Conservation (phyloP, 2,113 vertebrate genomes). For the Scytalopus superciliaris region DNA sequence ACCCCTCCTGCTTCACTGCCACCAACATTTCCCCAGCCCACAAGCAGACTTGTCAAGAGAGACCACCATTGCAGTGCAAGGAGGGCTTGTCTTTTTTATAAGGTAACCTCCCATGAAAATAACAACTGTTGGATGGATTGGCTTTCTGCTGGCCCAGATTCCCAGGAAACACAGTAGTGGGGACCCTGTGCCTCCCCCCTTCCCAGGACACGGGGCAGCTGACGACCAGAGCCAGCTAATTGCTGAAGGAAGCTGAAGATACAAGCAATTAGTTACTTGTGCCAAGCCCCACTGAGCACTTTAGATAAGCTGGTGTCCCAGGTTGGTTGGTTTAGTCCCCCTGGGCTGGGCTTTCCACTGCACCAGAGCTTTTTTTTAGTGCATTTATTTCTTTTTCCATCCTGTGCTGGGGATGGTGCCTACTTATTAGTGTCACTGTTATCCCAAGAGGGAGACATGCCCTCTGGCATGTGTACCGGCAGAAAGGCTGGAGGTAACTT, state of each 20-base stretch:
- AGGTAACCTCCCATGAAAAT: background rate
- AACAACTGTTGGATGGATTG: background rate
- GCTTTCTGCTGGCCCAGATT: background rate
- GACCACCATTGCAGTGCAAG: fast-evolving
- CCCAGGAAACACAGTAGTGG: background rate
- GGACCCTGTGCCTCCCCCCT: background rate
- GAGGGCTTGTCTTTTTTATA: background rate
- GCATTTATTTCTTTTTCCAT: slow-evolving; percentile 25
- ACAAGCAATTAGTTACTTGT: background rate
- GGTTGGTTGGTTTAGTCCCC: background rate
- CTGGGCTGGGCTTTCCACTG: background rate
- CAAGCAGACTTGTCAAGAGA: background rate
- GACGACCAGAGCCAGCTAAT: background rate
- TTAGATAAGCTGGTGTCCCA: background rate
- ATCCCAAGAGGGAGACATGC: background rate
- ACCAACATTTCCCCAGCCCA: background rate
- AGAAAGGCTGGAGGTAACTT: background rate
- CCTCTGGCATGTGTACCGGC: background rate
- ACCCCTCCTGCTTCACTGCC: background rate
- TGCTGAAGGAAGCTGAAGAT: background rate
- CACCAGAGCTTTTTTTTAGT: background rate
- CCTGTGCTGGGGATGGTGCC: background rate
- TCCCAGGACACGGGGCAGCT: fast-evolving
- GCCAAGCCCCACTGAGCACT: background rate
- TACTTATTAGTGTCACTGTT: background rate